Evolutionary conservation across 2,113 vertebrate species (phyloP), one percentile per base, ranked within the genome.

Genomic region (Athene noctua): DNA sequence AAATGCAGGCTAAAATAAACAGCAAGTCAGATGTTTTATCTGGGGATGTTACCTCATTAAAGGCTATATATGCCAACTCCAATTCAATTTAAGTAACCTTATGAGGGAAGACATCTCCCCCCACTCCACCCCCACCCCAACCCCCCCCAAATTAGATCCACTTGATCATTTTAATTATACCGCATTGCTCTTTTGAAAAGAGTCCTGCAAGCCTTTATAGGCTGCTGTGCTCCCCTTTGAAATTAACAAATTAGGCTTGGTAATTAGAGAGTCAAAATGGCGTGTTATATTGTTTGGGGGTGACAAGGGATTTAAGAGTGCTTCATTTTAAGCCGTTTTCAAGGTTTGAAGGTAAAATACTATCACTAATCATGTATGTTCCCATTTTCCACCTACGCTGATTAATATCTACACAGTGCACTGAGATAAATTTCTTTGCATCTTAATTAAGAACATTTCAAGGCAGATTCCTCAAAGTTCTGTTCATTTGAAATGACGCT

Each of bases 91-190:
- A 93, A 96, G 94, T 82, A 90, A 97, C 92, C 90, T 92, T 96
- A 95, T 0, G 11, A 95, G 93, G 85, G 71, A 97, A 94, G 94
- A 86, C 82, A 88, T 58, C 47, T 46, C 29, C 44, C 8, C 49
- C 47, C 44, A 46, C 44, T 8, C 17, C 44, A 18, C 16, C 44
- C 44, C 44, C 42, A 44, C 42, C 42, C 42, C 44, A 42, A 42
- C 18, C 30, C 57, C 20, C 34, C 57, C 21, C 25, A 63, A 96
- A 95, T 96, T 93, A 96, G 97, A 97, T 97, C 96, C 93, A 97
- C 97, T 97, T 97, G 95, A 95, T 97, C 96, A 97, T 96, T 97
- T 97, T 97, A 94, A 97, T 97, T 96, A 97, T 93, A 95, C 65
- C 11, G 5, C 92, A 95, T 38, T 92, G 95, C 93, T 96, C 94